Evolutionary conservation across 2,113 vertebrate genomes (phyloP), one percentile per base, ranked within the genome.

Genomic region (Hippolais icterina): DNA sequence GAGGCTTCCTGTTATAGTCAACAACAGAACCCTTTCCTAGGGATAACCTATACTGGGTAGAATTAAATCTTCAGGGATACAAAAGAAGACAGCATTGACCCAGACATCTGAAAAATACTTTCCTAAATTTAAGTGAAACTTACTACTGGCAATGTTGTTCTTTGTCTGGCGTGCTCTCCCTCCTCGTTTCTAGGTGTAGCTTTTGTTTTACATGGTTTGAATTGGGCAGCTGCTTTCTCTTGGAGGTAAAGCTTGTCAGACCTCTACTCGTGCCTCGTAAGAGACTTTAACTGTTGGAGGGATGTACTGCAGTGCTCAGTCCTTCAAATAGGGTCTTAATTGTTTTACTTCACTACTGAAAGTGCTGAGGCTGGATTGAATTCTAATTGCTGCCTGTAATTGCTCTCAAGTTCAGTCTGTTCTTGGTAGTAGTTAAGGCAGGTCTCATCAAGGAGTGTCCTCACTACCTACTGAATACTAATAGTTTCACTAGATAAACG

Each of bases 351-450:
- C 0, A 1, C 57, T 56, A 15, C 41, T 41, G 64, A 3, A 63
- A 60, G 20, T 93, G n/a, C 22, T 57, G 52, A 71, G 70, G 20
- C 15, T 60, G n/a, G 41, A 18, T 22, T 68, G 49, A 84, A 23
- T 91, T 91, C 41, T 64, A 41, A n/a, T 60, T 87, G 37, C 52
- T 89, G 24, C 39, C 44, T 63, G 33, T 87, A 84, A 70, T 79
- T 82, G 37, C 69, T 78, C 33, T 72, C 61, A 61, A 69, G 31
- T 72, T 64, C 39, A 63, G 9, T 64, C n/a, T 87, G 61, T 37
- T 87, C 63, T 66, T 57, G 31, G 57, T 65, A 23, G 71, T 42
- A 42, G 22, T 82, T 28, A 88, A 77, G 39, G 63, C 46, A 77
- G 50, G n/a, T 88, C 31, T 94, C 46, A 37, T 79, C n/a, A 61